Conservation (phyloP, 2,797 vertebrate genomes). For the Falco peregrinus region DNA sequence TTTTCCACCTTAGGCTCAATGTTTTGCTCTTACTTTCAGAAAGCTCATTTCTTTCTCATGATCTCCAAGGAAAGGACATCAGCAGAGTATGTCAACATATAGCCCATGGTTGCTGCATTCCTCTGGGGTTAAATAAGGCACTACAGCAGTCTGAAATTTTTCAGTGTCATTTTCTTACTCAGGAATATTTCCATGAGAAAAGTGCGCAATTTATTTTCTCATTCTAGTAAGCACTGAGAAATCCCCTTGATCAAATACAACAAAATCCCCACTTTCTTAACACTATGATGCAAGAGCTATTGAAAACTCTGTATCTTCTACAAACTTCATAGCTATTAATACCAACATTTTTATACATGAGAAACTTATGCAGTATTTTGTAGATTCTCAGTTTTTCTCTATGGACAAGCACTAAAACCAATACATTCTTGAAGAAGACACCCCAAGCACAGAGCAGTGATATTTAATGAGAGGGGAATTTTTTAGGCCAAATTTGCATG, state of each 20-base stretch:
- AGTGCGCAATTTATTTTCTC: slow-evolving; percentile 37
- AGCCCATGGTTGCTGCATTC: slow-evolving; percentile 11
- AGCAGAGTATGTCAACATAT: slow-evolving; percentile 11
- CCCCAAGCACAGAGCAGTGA: neutral
- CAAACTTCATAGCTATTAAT: neutral
- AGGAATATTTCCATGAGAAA: slow-evolving; percentile 54
- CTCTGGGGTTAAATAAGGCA: slow-evolving; percentile 1
- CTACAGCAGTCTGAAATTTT: neutral
- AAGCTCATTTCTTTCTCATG: neutral
- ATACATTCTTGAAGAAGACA: neutral
- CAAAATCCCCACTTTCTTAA: slow-evolving; percentile 18
- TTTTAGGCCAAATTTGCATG: neutral
- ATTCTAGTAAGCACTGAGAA: slow-evolving; percentile 17
- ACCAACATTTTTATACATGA: neutral
- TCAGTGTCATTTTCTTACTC: neutral
- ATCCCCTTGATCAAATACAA: neutral
- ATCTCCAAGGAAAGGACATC: neutral
- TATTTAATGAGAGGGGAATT: neutral
- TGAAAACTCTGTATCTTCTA: neutral
- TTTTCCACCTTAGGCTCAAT: neutral
- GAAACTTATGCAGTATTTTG: neutral
- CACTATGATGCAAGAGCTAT: neutral
- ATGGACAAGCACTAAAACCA: neutral
- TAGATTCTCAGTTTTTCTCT: neutral
- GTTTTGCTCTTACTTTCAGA: neutral